Evolutionary conservation across 2,113 vertebrate genomes (phyloP), one percentile per base, ranked within the genome.

Genomic region (Motacilla alba): DNA sequence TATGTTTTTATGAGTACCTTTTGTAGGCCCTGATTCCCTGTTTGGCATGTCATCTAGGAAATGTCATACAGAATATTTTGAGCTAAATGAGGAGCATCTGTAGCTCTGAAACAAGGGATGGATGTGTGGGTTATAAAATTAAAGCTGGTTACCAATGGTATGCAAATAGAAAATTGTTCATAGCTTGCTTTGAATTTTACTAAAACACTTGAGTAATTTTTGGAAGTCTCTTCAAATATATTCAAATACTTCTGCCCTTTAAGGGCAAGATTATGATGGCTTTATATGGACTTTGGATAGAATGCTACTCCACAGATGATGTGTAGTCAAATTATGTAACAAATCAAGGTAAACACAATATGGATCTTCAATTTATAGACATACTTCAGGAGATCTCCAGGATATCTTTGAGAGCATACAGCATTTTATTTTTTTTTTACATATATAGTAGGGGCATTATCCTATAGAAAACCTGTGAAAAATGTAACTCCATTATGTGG

Each of bases 1-100:
- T 63, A 83, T 9, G 47, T 27, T 89, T 96, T 89, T 87, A 95
- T 66, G 72, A 91, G 78, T 69, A 92, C 16, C 47, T 90, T 80
- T 94, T 90, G 81, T 75, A 96, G 88, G 56, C 55, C 52, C 90
- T 90, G 83, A 92, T 91, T 69, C 69, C 89, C 53, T 63, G 31
- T 89, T 83, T 82, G 53, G 44, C 49, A 62, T 69, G 53, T 91
- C 44, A 90, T 85, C 75, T 86, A 78, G 75, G 87, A 91, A 93
- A 85, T 83, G 37, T 68, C 7, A 12, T 85, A 64, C 28, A 87
- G 93, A 94, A 83, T 81, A 39, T 89, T 94, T 95, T 86, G 43
- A 87, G 33, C 47, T 87, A 87, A 95, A 87, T 87, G 60, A 91
- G 60, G 27, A 96, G 67, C 84, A 94, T 89, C 73, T 94, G 80